Evolutionary conservation across 2,888 invertebrate genomes (phyloP), one percentile per base, ranked within the genome.

Genomic region (Coenonympha glycerion): DNA sequence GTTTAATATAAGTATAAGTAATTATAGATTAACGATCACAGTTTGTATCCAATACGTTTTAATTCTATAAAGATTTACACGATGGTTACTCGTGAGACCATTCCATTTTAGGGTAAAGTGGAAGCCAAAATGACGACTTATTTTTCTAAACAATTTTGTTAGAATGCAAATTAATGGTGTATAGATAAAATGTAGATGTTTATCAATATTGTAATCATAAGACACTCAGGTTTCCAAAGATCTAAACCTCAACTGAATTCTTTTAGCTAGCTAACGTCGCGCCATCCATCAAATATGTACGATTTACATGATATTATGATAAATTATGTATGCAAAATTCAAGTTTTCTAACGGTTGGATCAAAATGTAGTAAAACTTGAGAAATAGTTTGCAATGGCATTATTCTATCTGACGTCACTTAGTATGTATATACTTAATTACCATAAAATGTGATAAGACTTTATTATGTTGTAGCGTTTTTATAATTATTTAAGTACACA

Each of bases 141-240:
- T 86, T 87, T 87, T 87, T 87, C 82, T 86, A 87, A 82, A 78
- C 71, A 60, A 69, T 85, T 85, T 86, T 87, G 83, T 87, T 86
- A 85, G 76, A 81, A 80, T 77, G 82, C 85, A 78, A 39, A 79
- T 73, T 78, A 69, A 77, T 72, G 71, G 63, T 69, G 56, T 62
- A 79, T 76, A 76, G 71, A 69, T 82, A 76, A 79, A 74, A 68
- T 67, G 73, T 86, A 85, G 81, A 73, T 73, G 79, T 82, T 80
- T 83, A 83, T 83, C 79, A 78, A 78, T 83, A 81, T 82, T 77
- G 68, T 65, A 66, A 68, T 56, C 47, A 54, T 84, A 82, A 82
- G 82, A 76, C 73, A 72, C 76, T 81, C 76, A 76, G 74, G 77
- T 85, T 84, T 79, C 83, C 85, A 86, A 86, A 85, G 84, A 87